A percentile compares a stretch with the other conserved stretches of the same genome.
These are phyloP conservation scores for Neodiprion virginianus DNA, from an alignment of 1,140 invertebrate genomes.

Conservation along the genomic window DNA sequence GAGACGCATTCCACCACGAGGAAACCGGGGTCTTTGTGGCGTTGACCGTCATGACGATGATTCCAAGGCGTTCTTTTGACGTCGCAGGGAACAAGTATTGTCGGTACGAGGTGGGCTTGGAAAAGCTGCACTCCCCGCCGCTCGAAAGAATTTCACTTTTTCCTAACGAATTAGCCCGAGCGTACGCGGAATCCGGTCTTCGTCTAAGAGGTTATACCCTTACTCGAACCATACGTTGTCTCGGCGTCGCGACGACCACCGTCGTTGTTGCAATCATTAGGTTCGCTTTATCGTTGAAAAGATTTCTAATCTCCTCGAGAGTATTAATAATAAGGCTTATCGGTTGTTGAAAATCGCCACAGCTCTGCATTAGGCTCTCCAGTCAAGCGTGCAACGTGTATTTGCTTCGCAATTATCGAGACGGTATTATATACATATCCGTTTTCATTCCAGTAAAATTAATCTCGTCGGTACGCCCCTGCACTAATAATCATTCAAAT, in stretches of 20 bases:
- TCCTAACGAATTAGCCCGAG: background rate
- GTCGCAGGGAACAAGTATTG: background rate
- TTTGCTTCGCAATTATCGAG: background rate
- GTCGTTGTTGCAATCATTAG: background rate
- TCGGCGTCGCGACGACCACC: background rate
- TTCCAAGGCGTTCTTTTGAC: background rate
- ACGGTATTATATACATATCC: background rate
- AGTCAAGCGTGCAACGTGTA: background rate
- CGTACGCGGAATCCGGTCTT: conserved; percentile 4
- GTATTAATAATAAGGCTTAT: conserved; percentile 6
- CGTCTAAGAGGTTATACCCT: background rate
- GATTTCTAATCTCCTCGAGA: conserved; percentile 1
- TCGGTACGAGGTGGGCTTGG: background rate
- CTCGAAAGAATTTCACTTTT: conserved; percentile 2
- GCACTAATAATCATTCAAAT: background rate
- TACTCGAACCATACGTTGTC: background rate
- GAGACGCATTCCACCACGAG: background rate
- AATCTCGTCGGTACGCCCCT: background rate
- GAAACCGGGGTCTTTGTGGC: background rate
- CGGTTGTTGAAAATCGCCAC: background rate
- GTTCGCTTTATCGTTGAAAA: background rate
- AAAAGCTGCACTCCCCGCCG: background rate
- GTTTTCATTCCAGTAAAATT: background rate
- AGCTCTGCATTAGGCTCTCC: background rate
- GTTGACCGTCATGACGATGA: background rate